A percentile compares a stretch with the other conserved stretches of the same genome.
phyloP scores from a whole-genome alignment of 2,113 vertebrate species.

The Glaucidium brasilianum region DNA sequence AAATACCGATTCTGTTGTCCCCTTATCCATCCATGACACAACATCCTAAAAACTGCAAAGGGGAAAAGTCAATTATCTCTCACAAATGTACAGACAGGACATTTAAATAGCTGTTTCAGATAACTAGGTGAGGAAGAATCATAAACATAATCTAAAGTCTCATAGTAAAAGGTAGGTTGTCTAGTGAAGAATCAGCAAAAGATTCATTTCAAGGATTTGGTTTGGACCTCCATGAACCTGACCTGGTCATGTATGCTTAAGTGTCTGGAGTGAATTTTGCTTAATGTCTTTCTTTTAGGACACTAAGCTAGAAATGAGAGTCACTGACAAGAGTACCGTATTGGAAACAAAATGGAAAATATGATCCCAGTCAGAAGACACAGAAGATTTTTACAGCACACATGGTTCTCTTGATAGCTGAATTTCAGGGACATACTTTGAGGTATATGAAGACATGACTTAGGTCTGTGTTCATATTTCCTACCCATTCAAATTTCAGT shows the following conservation, averaged over 20 bases:
- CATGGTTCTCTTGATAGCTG: neutral
- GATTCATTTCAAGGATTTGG: neutral
- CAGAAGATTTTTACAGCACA: neutral
- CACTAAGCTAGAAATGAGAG: neutral
- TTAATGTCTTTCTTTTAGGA: neutral
- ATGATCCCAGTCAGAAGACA: neutral
- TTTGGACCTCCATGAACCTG: neutral
- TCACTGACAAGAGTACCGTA: neutral
- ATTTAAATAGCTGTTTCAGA: neutral
- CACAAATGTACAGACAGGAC: neutral
- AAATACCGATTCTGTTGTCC: neutral
- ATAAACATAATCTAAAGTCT: neutral
- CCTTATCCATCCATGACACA: neutral
- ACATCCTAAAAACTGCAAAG: neutral
- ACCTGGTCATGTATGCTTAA: neutral
- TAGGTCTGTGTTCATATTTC: neutral
- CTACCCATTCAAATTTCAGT: neutral
- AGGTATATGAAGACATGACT: neutral
- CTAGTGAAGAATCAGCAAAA: neutral
- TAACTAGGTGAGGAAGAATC: neutral
- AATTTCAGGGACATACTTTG: neutral
- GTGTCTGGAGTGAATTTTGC: neutral
- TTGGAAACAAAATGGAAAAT: neutral
- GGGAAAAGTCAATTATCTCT: neutral
- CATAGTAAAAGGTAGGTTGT: neutral